Conservation (phyloP, 2,888 invertebrate species). For the Microchrysa polita region DNA sequence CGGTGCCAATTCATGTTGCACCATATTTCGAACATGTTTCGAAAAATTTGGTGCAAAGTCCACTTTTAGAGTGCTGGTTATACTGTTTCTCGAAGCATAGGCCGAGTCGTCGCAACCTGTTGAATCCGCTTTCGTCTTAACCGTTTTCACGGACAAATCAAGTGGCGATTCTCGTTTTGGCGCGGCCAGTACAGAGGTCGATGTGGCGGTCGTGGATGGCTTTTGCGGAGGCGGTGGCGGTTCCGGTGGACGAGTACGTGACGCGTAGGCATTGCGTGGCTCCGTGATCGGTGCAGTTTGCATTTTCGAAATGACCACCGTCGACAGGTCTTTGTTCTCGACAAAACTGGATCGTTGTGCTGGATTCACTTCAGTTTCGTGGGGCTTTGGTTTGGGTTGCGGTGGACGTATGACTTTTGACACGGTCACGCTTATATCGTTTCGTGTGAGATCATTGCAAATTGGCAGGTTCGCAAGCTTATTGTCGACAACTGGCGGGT, state of each 20-base stretch:
- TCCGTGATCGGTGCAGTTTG: slow-evolving; percentile 29
- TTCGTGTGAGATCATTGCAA: slow-evolving; percentile 46
- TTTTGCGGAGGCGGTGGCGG: slow-evolving; percentile 14
- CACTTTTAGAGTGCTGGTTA: slow-evolving; percentile 73
- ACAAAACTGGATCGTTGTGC: slow-evolving; percentile 23
- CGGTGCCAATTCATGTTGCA: not conserved
- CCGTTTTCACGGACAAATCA: slow-evolving; percentile 88
- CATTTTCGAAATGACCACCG: slow-evolving; percentile 46
- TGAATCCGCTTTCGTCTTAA: slow-evolving; percentile 88
- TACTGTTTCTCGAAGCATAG: slow-evolving; percentile 50
- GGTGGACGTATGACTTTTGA: slow-evolving; percentile 43
- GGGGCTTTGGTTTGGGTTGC: not conserved
- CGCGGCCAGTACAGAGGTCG: not conserved
- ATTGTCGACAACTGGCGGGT: not conserved
- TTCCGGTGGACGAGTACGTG: slow-evolving; percentile 16
- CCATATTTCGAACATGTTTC: slow-evolving; percentile 50
- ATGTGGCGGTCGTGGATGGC: slow-evolving; percentile 14
- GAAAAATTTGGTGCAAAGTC: slow-evolving; percentile 81
- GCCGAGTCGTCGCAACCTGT: slow-evolving; percentile 74
- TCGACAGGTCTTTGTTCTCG: slow-evolving; percentile 30
- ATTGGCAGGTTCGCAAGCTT: slow-evolving; percentile 29
- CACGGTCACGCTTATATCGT: slow-evolving; percentile 49
- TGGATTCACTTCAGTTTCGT: not conserved
- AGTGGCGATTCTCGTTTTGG: slow-evolving; percentile 70
- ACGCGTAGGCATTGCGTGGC: not conserved